Evolutionary conservation across 2,797 vertebrate species (phyloP).

Genomic region (Cetoscarus ocellatus): DNA sequence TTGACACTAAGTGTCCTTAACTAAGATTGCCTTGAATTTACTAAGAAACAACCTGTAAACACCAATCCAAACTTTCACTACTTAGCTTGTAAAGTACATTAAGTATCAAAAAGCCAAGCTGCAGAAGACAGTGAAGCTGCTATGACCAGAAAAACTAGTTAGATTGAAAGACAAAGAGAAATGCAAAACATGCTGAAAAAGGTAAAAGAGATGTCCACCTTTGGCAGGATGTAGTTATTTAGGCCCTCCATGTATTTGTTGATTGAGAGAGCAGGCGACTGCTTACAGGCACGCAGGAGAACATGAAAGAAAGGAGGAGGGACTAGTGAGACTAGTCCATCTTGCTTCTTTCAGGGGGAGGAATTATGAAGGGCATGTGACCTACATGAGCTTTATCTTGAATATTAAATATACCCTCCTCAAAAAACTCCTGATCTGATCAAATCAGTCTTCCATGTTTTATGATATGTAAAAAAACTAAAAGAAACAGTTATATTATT

Average conservation of each 20-base stretch:
- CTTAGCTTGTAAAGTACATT: constrained; percentile 18
- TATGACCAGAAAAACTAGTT: constrained; percentile 3
- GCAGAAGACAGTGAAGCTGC: constrained; percentile 4
- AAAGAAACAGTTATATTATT: background rate
- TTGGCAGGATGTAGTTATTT: constrained; percentile 48
- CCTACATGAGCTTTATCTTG: background rate
- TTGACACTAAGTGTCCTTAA: no score
- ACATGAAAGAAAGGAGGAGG: constrained; percentile 69
- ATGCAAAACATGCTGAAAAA: constrained; percentile 43
- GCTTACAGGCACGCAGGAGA: constrained; percentile 49
- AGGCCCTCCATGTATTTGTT: constrained; percentile 64
- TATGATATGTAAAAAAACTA: background rate
- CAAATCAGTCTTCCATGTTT: constrained; percentile 14
- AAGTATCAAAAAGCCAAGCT: constrained; percentile 11
- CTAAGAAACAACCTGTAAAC: background rate
- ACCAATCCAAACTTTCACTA: background rate
- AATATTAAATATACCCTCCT: constrained; percentile 7
- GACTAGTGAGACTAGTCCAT: constrained; percentile 61
- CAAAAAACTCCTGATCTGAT: constrained; percentile 10
- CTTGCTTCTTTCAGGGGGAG: constrained; percentile 43
- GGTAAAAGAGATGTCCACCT: constrained; percentile 40
- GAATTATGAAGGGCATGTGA: constrained; percentile 18
- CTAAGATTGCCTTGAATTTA: no score
- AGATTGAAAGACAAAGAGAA: constrained; percentile 11
- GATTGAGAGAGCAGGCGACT: constrained; percentile 45